Evolutionary conservation across 2,113 vertebrate species (phyloP).

Genomic region (Poeciliopsis occidentalis): DNA sequence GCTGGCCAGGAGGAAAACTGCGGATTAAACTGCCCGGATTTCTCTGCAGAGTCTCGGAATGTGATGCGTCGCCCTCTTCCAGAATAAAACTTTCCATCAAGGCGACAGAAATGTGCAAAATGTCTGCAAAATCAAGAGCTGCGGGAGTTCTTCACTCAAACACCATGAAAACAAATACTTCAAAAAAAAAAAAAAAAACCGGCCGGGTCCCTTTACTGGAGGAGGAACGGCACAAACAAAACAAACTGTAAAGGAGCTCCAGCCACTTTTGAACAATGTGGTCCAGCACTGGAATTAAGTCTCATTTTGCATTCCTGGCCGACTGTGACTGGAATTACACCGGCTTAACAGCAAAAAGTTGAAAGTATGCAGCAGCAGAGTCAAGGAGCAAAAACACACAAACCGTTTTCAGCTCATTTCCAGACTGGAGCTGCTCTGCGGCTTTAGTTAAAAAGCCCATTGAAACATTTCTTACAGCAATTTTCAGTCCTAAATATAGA

Average conservation of each 20-base stretch:
- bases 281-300: constrained; percentile 9
- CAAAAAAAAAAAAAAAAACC: background rate
- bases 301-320: constrained; percentile 2
- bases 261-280: background rate
- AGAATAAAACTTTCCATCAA: background rate
- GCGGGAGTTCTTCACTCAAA: constrained; percentile 14
- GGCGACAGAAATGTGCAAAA: constrained; percentile 34
- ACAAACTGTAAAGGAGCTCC: background rate
- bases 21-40: constrained; percentile 12
- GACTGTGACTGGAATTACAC: background rate
- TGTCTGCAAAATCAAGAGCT: background rate
- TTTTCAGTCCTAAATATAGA: constrained; percentile 4
- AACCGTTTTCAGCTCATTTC: constrained; percentile 1
- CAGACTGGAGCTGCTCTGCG: background rate
- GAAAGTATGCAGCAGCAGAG: background rate
- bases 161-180: background rate
- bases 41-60: background rate
- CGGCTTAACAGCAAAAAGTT: background rate
- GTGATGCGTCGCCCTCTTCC: background rate
- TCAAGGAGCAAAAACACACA: background rate
- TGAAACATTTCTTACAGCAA: background rate
- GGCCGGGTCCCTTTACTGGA: background rate
- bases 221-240: constrained; percentile 5
- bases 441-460: background rate
- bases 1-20: constrained; percentile 22